phyloP scores from a whole-genome alignment of 2,797 vertebrate species.

The Chelonia mydas region DNA sequence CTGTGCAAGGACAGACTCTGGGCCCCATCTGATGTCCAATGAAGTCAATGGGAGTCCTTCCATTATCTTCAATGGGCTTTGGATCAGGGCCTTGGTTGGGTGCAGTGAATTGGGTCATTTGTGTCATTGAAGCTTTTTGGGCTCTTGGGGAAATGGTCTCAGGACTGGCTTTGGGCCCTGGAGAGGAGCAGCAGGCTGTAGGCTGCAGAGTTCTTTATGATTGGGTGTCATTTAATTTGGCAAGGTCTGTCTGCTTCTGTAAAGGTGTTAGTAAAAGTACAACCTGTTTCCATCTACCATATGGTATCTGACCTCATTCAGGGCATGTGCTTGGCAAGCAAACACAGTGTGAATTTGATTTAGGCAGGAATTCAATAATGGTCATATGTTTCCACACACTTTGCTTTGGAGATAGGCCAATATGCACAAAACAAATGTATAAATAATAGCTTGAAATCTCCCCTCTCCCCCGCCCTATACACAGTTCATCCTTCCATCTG shows the following conservation, averaged over 20 bases:
- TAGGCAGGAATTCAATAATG: slow-evolving; percentile 63
- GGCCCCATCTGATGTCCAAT: neutral
- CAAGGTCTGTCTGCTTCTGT: slow-evolving; percentile 47
- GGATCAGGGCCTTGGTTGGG: neutral
- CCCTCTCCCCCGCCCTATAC: too few relatives aligned
- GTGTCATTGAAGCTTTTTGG: neutral
- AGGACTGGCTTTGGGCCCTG: neutral
- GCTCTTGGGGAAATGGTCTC: neutral
- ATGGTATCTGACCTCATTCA: slow-evolving; percentile 60
- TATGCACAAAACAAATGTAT: slow-evolving; percentile 47
- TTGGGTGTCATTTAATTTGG: slow-evolving; percentile 42
- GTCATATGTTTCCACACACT: slow-evolving; percentile 71
- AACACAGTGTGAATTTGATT: slow-evolving; percentile 62
- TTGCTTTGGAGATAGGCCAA: slow-evolving; percentile 63
- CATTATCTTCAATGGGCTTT: neutral
- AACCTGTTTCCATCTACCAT: slow-evolving; percentile 68
- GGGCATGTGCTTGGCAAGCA: slow-evolving; percentile 60
- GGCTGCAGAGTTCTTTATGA: neutral
- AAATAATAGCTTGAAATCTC: slow-evolving; percentile 57
- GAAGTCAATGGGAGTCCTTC: neutral
- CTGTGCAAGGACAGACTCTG: neutral
- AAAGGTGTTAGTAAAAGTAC: slow-evolving; percentile 60
- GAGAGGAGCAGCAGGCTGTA: neutral
- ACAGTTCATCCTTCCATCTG: neutral
- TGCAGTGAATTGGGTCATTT: neutral